phyloP scores from a whole-genome alignment of 2,113 vertebrate species.

The Cavia porcellus region DNA sequence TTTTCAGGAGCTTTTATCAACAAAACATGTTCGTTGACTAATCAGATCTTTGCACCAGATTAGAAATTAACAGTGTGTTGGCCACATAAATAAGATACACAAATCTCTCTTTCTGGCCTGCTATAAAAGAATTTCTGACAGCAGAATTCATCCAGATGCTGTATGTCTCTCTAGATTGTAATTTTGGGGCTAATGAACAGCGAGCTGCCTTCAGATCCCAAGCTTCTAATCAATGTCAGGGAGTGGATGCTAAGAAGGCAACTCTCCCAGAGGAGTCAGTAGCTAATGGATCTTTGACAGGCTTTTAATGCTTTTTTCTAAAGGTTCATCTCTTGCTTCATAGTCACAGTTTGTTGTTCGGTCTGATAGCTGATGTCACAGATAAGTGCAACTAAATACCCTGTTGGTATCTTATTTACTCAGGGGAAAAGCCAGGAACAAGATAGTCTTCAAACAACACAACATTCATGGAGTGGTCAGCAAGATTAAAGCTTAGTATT shows the following conservation, averaged over 20 bases:
- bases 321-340: conserved; percentile 58
- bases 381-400: conserved; percentile 62
- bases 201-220: conserved; percentile 58
- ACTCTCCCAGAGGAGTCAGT: conserved; percentile 22
- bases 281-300: conserved; percentile 66
- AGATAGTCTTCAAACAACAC: conserved; percentile 37
- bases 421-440: not conserved
- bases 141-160: conserved; percentile 60
- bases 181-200: conserved; percentile 60
- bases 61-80: conserved; percentile 66
- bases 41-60: conserved; percentile 67
- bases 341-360: conserved; percentile 58
- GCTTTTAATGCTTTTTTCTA: conserved; percentile 58
- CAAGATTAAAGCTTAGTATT: conserved; percentile 33
- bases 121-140: conserved; percentile 51
- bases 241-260: conserved; percentile 57
- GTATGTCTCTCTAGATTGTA: conserved; percentile 41
- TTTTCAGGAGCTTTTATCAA: conserved; percentile 74
- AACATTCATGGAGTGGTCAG: not conserved
- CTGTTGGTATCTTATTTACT: conserved; percentile 52
- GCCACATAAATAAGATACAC: conserved; percentile 50
- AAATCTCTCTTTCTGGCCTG: conserved; percentile 59
- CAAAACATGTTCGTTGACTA: conserved; percentile 75
- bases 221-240: conserved; percentile 68
- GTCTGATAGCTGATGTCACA: conserved; percentile 60